phyloP scores from a whole-genome alignment of 1,140 invertebrate species.

The Sesamia nonagrioides region DNA sequence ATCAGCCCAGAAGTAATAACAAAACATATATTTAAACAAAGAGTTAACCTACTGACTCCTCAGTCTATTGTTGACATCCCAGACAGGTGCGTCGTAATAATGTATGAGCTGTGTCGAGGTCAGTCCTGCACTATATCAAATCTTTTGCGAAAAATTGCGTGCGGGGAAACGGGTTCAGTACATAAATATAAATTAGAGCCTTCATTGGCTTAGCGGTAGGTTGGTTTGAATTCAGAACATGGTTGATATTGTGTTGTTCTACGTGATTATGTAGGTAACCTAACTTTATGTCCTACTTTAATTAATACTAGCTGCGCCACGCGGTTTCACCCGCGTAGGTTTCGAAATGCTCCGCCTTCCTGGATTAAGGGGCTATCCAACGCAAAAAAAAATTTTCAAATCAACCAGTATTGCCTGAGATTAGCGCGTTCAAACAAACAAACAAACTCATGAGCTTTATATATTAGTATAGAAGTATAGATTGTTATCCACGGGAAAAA shows the following conservation, averaged over 20 bases:
- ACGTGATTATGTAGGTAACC: no score
- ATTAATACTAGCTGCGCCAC: no score
- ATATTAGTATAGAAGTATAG: no score
- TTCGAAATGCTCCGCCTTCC: no score
- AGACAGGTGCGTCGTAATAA: constrained; percentile 43
- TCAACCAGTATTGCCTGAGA: no score
- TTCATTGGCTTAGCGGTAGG: neutral
- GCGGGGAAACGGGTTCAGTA: constrained; percentile 18
- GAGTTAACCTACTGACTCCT: neutral
- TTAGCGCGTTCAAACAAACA: no score
- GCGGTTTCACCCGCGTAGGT: no score
- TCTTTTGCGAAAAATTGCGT: constrained; percentile 39
- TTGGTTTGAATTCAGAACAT: neutral
- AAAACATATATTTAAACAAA: neutral
- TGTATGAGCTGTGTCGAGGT: constrained; percentile 38
- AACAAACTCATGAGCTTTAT: no score
- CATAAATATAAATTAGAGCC: constrained; percentile 31
- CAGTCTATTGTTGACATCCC: neutral
- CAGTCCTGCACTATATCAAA: constrained; percentile 37
- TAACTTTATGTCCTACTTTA: no score
- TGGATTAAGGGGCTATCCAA: no score
- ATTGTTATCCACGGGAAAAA: no score
- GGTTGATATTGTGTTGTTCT: neutral
- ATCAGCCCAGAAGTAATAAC: neutral
- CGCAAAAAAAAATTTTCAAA: no score